phyloP scores from a whole-genome alignment of 2,113 vertebrate species.

The Ceyx melanurus region DNA sequence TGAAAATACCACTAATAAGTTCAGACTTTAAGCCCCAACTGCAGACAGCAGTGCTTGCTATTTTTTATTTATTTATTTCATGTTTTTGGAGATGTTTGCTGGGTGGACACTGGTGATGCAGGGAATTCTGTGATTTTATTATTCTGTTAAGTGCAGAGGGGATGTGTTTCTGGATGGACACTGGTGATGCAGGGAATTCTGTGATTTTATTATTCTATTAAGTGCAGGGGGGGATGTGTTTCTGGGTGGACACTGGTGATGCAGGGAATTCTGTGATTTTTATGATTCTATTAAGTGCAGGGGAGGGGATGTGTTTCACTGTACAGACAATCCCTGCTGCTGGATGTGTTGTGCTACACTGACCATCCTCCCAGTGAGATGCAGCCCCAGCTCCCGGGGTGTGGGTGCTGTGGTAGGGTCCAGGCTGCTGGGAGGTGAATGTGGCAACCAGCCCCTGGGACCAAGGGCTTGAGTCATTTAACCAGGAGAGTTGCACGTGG shows the following conservation, averaged over 20 bases:
- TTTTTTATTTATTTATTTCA: not conserved
- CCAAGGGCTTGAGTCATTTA: not conserved
- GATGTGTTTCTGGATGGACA: not conserved
- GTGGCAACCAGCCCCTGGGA: accelerated
- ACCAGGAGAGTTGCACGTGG: accelerated
- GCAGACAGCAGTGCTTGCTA: not conserved
- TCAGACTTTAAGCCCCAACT: slow-evolving; percentile 41
- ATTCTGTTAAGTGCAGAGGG: not conserved
- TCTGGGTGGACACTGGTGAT: not conserved
- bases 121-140: no score
- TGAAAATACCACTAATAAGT: slow-evolving; percentile 31
- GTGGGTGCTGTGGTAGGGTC: not conserved
- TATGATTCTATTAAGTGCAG: not conserved
- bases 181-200: no score
- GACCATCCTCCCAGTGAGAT: not conserved
- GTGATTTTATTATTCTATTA: no score
- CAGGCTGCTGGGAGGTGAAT: not conserved
- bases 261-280: not conserved
- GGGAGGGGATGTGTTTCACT: not conserved
- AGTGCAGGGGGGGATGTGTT: not conserved
- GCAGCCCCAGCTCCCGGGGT: not conserved
- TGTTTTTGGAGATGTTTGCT: not conserved
- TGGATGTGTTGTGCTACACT: not conserved
- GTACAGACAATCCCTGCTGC: not conserved
- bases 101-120: not conserved